Conservation (phyloP, 2,797 vertebrate genomes). For the Lutjanus campechanus region DNA sequence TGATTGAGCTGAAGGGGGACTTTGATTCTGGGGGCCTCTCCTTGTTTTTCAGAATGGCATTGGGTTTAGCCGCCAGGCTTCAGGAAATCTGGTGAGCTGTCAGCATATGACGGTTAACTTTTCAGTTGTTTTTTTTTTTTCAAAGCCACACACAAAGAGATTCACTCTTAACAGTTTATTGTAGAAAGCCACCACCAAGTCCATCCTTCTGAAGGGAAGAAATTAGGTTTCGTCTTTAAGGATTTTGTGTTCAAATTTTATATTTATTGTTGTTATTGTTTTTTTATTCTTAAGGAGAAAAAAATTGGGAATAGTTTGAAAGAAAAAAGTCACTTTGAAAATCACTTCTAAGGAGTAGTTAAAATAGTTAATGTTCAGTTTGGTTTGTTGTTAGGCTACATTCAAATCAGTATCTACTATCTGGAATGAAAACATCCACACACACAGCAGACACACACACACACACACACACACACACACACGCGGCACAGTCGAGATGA, state of each 20-base stretch:
- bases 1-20: constrained; percentile 85
- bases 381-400: constrained; percentile 65
- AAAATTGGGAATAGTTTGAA: constrained; percentile 61
- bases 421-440: constrained; percentile 51
- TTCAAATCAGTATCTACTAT: constrained; percentile 60
- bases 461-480: constrained; percentile 30
- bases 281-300: constrained; percentile 47
- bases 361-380: constrained; percentile 72
- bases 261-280: constrained; percentile 58
- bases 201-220: constrained; percentile 41
- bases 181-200: constrained; percentile 39
- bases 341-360: constrained; percentile 65
- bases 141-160: constrained; percentile 59
- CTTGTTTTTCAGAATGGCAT: constrained; percentile 79
- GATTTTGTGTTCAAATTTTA: constrained; percentile 43
- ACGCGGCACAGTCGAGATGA: constrained; percentile 74
- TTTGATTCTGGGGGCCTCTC: constrained; percentile 85
- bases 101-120: constrained; percentile 70
- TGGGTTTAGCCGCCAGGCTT: constrained; percentile 78
- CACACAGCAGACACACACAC: constrained; percentile 5
- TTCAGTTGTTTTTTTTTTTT: constrained; percentile 23
- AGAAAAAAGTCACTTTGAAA: constrained; percentile 65
- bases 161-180: constrained; percentile 45
- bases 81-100: constrained; percentile 80
- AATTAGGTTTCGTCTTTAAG: constrained; percentile 55